These are phyloP conservation scores for Muraenolepis orangiensis DNA, from an alignment of 2,797 vertebrate genomes.

Conservation along the genomic window DNA sequence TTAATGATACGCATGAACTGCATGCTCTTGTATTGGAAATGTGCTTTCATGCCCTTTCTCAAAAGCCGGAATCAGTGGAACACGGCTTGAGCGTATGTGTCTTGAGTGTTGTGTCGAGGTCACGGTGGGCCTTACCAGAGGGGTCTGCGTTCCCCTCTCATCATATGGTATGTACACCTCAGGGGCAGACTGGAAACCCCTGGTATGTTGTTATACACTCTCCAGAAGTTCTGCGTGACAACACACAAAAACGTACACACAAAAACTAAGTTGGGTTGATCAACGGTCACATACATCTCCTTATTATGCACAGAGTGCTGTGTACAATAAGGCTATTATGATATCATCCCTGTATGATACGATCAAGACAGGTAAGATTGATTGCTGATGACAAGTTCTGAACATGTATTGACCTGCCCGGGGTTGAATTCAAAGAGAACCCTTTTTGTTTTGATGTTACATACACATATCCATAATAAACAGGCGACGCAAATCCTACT, in stretches of 20 bases:
- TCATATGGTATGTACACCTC: conserved; percentile 92
- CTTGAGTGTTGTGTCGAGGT: neutral
- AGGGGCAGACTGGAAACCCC: conserved; percentile 83
- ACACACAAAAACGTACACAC: neutral
- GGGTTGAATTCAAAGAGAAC: neutral
- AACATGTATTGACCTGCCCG: neutral
- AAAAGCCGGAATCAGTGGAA: too few relatives aligned
- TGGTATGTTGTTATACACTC: conserved; percentile 97
- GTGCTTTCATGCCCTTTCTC: too few relatives aligned
- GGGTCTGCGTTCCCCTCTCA: conserved; percentile 89
- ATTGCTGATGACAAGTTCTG: neutral
- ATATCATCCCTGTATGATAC: too few relatives aligned
- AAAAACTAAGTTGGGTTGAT: neutral
- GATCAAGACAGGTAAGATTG: neutral
- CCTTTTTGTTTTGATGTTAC: neutral
- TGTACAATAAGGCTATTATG: neutral
- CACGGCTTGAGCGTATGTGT: too few relatives aligned
- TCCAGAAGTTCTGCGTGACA: conserved; percentile 88
- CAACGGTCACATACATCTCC: neutral
- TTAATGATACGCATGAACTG: neutral
- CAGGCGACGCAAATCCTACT: conserved; percentile 18
- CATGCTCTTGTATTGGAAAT: neutral
- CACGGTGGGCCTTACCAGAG: conserved; percentile 78
- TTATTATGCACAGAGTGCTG: neutral
- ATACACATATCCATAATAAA: neutral